These are phyloP conservation scores for Octopus sinensis DNA, from an alignment of 1,140 invertebrate genomes.

Conservation along the genomic window DNA sequence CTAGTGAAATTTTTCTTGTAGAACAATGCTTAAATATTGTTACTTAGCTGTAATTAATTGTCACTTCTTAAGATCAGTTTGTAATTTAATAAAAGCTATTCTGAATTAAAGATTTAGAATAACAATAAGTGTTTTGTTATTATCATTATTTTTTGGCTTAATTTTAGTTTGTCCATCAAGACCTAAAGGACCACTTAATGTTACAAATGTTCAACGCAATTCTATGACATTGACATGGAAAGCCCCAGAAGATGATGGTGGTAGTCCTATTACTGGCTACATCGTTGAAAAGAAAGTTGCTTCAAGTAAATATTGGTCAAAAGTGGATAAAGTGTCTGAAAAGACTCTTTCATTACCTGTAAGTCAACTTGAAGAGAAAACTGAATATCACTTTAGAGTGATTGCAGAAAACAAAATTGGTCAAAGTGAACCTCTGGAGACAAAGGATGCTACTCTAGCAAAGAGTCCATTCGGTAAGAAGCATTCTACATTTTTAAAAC, in stretches of 20 bases:
- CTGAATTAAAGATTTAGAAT: no score
- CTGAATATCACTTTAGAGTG: constrained; percentile 62
- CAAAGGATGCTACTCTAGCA: constrained; percentile 80
- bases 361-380: constrained; percentile 68
- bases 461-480: constrained; percentile 70
- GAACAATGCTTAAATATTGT: no score
- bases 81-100: no score
- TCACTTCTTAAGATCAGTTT: no score
- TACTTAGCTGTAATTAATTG: no score
- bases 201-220: constrained; percentile 62
- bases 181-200: constrained; percentile 56
- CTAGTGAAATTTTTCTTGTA: no score
- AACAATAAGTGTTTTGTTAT: no score
- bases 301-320: constrained; percentile 63
- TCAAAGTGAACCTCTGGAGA: constrained; percentile 77
- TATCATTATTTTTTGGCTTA: no score
- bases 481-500: neutral
- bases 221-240: constrained; percentile 90
- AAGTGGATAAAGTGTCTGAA: constrained; percentile 72
- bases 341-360: constrained; percentile 68
- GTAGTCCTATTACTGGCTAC: constrained; percentile 90
- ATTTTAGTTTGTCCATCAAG: constrained; percentile 20
- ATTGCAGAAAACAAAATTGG: constrained; percentile 90
- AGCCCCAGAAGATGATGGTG: constrained; percentile 95
- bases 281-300: constrained; percentile 87